Evolutionary conservation across 2,113 vertebrate species (phyloP).

Genomic region (Pluvianellus socialis): DNA sequence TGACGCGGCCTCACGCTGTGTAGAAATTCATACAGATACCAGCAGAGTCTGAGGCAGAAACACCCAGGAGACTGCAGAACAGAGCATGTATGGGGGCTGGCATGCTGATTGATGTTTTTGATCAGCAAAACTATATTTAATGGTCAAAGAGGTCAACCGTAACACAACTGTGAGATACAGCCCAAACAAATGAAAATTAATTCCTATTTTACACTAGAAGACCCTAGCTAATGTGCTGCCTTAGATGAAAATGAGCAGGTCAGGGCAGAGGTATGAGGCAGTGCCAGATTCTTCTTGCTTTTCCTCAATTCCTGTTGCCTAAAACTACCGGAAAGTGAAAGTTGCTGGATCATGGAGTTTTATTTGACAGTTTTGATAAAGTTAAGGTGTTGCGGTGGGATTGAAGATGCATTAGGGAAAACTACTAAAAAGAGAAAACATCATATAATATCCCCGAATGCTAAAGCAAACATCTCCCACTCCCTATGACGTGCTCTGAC

Average conservation of each 20-base stretch:
- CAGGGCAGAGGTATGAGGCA: background rate
- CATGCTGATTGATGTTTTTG: background rate
- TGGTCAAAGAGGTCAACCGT: background rate
- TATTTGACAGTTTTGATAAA: background rate
- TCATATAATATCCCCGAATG: fast-evolving
- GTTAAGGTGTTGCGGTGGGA: background rate
- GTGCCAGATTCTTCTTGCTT: background rate
- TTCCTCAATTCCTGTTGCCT: background rate
- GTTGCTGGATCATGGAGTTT: background rate
- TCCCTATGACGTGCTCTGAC: background rate
- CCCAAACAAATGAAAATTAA: background rate
- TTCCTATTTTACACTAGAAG: background rate
- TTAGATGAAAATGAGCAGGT: background rate
- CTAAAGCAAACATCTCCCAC: background rate
- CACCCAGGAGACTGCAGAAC: background rate
- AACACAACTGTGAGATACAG: background rate
- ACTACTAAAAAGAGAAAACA: background rate
- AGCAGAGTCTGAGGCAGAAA: background rate
- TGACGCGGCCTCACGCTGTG: background rate
- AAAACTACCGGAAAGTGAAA: background rate
- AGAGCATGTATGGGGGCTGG: background rate
- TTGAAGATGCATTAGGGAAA: background rate
- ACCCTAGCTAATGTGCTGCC: background rate
- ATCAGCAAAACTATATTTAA: background rate
- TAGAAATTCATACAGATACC: background rate